These are phyloP conservation scores for Eulacestoma nigropectus DNA, from an alignment of 2,113 vertebrate genomes.

Conservation along the genomic window DNA sequence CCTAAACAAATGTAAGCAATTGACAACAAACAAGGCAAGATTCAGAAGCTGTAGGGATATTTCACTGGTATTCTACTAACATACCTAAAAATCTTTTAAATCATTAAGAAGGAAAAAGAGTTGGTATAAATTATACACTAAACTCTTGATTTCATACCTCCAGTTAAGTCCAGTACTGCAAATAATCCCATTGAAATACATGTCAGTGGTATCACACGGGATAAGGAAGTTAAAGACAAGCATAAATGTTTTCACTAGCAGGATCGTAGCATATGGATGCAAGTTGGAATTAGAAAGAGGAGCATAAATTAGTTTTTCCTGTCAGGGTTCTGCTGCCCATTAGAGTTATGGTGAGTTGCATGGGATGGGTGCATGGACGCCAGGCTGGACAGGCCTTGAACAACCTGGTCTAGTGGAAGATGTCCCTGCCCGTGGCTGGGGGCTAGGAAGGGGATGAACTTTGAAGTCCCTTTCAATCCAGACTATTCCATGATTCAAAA, in stretches of 20 bases:
- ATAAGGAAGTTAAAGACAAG: not conserved
- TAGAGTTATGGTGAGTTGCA: rapidly evolving
- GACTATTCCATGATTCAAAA: not conserved
- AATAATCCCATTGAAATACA: not conserved
- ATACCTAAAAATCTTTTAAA: not conserved
- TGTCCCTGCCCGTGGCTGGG: not conserved
- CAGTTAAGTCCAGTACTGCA: not conserved
- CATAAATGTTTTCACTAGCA: not conserved
- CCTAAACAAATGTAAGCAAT: not conserved
- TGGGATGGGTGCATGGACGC: rapidly evolving
- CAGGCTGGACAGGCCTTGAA: not conserved
- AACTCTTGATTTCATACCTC: not conserved
- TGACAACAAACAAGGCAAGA: not conserved
- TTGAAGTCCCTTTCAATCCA: not conserved
- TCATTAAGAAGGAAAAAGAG: not conserved
- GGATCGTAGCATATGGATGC: not conserved
- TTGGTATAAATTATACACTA: not conserved
- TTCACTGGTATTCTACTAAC: not conserved
- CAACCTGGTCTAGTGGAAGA: too few relatives aligned
- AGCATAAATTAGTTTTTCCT: not conserved
- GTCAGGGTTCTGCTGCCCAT: not conserved
- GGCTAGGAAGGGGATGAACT: not conserved
- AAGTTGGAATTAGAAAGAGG: not conserved
- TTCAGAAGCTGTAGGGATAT: not conserved
- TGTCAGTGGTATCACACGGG: not conserved